phyloP scores from a whole-genome alignment of 2,797 vertebrate species.

The Micrastur ruficollis region DNA sequence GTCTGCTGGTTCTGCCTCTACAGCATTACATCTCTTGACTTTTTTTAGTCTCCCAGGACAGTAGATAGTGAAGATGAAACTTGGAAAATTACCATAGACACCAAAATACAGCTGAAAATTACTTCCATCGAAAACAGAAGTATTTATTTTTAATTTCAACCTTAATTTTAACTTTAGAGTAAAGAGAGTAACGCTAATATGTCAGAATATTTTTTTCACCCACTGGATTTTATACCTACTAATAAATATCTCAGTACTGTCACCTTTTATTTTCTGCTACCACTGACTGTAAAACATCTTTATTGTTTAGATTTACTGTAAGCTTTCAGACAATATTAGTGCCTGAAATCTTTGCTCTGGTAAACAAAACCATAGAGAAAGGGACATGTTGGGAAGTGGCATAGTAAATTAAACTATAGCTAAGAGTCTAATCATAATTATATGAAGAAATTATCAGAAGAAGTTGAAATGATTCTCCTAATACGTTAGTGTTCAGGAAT shows the following conservation, averaged over 20 bases:
- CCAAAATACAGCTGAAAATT: neutral
- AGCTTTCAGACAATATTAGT: constrained; percentile 54
- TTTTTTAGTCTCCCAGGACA: neutral
- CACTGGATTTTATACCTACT: neutral
- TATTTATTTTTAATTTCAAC: neutral
- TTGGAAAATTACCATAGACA: neutral
- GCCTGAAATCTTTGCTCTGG: constrained; percentile 49
- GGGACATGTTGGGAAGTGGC: constrained; percentile 58
- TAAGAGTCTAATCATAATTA: constrained; percentile 32
- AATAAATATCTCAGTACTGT: neutral
- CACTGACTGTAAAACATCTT: constrained; percentile 65
- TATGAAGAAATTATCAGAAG: constrained; percentile 41
- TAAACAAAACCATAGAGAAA: constrained; percentile 62
- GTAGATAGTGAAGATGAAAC: neutral
- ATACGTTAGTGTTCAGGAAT: constrained; percentile 19
- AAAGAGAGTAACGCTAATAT: neutral
- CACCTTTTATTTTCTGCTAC: constrained; percentile 2
- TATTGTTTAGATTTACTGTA: constrained; percentile 67
- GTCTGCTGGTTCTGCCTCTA: neutral
- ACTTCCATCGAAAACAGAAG: neutral
- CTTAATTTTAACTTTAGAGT: neutral
- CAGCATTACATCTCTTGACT: neutral
- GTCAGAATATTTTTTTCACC: neutral
- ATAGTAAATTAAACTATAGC: constrained; percentile 50
- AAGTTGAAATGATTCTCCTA: neutral